phyloP scores from a whole-genome alignment of 2,888 invertebrate genomes.

The Lycophotia porphyrea region DNA sequence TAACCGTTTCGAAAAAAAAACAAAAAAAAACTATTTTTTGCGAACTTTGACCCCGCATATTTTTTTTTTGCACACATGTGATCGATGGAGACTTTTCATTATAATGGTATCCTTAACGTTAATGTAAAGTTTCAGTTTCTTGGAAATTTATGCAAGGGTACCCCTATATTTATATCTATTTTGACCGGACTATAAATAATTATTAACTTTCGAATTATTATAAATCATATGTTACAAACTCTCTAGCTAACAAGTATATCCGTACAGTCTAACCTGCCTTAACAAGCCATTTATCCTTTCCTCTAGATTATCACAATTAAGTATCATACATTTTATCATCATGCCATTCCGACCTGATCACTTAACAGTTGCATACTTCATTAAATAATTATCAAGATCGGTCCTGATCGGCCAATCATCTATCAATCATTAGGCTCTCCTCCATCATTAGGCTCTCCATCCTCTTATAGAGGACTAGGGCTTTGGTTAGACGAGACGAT shows the following conservation, averaged over 20 bases:
- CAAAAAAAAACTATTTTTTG: no score
- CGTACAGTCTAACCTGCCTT: background rate
- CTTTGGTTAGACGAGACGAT: constrained; percentile 4
- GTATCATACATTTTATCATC: constrained; percentile 56
- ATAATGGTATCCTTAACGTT: no score
- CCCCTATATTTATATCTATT: no score
- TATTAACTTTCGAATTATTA: constrained; percentile 39
- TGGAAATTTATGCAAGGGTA: no score
- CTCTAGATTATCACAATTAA: constrained; percentile 59
- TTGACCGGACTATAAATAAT: no score
- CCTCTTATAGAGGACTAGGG: constrained; percentile 47
- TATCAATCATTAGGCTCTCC: constrained; percentile 55
- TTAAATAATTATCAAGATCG: constrained; percentile 66
- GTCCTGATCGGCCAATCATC: constrained; percentile 62
- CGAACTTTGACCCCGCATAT: no score
- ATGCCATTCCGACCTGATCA: constrained; percentile 52
- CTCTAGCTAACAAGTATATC: constrained; percentile 31
- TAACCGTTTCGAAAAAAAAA: no score
- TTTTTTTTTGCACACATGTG: no score
- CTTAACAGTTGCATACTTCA: constrained; percentile 62
- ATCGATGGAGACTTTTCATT: no score
- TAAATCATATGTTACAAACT: constrained; percentile 17
- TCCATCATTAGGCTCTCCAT: constrained; percentile 57
- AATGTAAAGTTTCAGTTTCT: no score
- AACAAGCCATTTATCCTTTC: constrained; percentile 50